These are phyloP conservation scores for Leucania comma DNA, from an alignment of 2,888 invertebrate species.

Conservation along the genomic window DNA sequence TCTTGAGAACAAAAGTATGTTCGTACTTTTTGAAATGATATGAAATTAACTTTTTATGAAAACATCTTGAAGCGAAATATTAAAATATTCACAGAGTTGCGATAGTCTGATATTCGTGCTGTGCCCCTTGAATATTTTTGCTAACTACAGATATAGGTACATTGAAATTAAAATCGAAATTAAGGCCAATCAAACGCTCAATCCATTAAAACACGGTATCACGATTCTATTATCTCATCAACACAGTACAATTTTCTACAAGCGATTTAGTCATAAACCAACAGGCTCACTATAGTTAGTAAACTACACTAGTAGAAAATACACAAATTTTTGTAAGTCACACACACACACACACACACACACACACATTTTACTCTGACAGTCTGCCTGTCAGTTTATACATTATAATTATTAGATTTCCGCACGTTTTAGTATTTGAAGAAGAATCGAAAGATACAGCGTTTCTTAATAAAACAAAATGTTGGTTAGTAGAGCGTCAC, in stretches of 20 bases:
- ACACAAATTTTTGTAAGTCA: background rate
- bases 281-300: background rate
- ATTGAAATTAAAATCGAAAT: constrained; percentile 1
- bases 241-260: constrained; percentile 10
- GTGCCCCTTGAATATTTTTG: background rate
- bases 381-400: background rate
- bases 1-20: constrained; percentile 10
- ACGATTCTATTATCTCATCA: too few species aligned
- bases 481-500: background rate
- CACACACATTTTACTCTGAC: background rate
- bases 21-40: constrained; percentile 1
- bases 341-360: too few species aligned
- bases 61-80: constrained; percentile 4
- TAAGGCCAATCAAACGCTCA: background rate
- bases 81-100: background rate
- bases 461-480: constrained; percentile 19
- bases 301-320: constrained; percentile 3
- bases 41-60: background rate
- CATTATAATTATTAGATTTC: background rate
- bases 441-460: constrained; percentile 3
- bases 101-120: background rate
- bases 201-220: background rate
- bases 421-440: background rate
- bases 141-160: background rate
- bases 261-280: constrained; percentile 2